Evolutionary conservation across 2,113 vertebrate genomes (phyloP).

Genomic region (Amphiprion ocellaris): DNA sequence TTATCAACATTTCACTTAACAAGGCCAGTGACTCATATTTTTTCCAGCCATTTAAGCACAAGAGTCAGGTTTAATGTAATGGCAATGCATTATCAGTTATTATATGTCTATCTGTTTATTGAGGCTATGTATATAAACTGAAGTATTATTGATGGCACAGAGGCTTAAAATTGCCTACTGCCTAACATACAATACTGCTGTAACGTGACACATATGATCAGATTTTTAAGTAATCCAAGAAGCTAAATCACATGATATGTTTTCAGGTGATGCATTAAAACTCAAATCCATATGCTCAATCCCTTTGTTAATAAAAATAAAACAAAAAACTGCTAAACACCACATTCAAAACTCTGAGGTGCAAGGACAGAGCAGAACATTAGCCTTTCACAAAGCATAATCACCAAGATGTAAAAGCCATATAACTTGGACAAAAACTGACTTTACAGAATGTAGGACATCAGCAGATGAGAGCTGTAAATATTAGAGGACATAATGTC

Average conservation of each 20-base stretch:
- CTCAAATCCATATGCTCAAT: too few species aligned
- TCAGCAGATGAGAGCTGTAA: too few species aligned
- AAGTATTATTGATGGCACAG: not conserved
- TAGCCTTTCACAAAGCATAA: too few species aligned
- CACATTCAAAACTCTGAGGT: too few species aligned
- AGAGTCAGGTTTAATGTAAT: conserved; percentile 8
- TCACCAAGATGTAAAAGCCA: too few species aligned
- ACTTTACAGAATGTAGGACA: too few species aligned
- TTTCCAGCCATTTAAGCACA: conserved; percentile 11
- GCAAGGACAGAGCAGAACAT: too few species aligned
- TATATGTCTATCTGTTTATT: conserved; percentile 5
- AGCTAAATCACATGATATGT: not conserved
- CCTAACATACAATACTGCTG: not conserved
- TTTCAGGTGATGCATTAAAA: not conserved
- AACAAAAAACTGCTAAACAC: too few species aligned
- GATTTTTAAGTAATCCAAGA: too few species aligned
- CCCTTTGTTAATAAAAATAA: not conserved
- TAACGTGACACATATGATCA: too few species aligned
- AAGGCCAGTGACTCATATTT: conserved; percentile 13
- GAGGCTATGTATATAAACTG: not conserved
- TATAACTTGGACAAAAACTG: too few species aligned
- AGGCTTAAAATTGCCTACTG: not conserved
- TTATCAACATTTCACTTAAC: conserved; percentile 11
- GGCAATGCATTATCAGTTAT: not conserved
- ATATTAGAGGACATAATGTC: too few species aligned